These are phyloP conservation scores for Nephrotoma flavescens DNA, from an alignment of 2,888 invertebrate genomes.

Conservation along the genomic window DNA sequence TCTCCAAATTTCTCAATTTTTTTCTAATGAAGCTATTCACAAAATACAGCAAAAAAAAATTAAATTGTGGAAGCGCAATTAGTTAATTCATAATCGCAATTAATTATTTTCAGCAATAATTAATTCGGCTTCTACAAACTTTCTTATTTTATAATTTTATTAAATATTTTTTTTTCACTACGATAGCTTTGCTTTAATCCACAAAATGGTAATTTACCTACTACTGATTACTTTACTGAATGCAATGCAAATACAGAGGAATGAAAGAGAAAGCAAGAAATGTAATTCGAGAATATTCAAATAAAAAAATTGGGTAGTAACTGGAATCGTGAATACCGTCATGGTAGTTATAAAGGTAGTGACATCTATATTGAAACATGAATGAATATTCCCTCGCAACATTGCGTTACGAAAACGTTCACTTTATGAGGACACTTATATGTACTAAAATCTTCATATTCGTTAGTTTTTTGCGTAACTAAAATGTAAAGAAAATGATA, in stretches of 20 bases:
- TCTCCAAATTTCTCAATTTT: background rate
- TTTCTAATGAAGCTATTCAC: background rate
- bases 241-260: background rate
- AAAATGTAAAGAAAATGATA: no score
- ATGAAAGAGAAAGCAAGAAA: background rate
- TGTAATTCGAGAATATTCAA: background rate
- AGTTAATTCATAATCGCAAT: background rate
- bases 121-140: background rate
- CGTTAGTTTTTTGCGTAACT: no score
- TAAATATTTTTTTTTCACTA: background rate
- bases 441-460: no score
- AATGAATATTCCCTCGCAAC: no score
- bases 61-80: background rate
- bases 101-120: background rate
- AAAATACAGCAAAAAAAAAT: background rate
- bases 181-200: background rate
- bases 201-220: background rate
- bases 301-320: background rate
- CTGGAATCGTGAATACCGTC: background rate
- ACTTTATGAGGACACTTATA: no score
- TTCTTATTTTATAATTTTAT: background rate
- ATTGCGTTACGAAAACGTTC: no score
- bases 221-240: background rate
- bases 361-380: background rate
- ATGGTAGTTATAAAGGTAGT: background rate